These are phyloP conservation scores for Scelioninae gen. 2 DNA, from an alignment of 2,888 invertebrate genomes.

Conservation along the genomic window DNA sequence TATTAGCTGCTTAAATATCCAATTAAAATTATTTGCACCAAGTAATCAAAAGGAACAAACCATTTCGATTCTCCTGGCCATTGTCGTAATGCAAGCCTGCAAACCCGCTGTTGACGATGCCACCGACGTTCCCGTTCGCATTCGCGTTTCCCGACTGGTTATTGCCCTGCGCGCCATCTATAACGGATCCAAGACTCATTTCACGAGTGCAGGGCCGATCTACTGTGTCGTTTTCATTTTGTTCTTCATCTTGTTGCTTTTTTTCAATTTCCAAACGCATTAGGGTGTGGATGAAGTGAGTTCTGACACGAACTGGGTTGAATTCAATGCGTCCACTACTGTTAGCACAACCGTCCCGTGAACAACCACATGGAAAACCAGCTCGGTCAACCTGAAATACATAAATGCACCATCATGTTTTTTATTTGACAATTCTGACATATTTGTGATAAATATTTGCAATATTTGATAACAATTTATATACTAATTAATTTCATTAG, in stretches of 20 bases:
- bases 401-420: neutral
- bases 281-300: conserved; percentile 97
- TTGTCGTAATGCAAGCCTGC: conserved; percentile 82
- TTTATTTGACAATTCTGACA: neutral
- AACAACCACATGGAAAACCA: conserved; percentile 97
- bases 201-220: conserved; percentile 67
- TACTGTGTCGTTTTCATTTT: conserved; percentile 74
- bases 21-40: too few relatives aligned
- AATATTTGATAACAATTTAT: too few relatives aligned
- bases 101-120: conserved; percentile 77
- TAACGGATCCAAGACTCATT: conserved; percentile 63
- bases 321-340: conserved; percentile 95
- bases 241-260: conserved; percentile 81
- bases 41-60: too few relatives aligned
- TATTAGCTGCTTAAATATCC: too few relatives aligned
- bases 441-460: too few relatives aligned
- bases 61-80: conserved; percentile 67
- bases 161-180: conserved; percentile 62
- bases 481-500: too few relatives aligned
- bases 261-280: conserved; percentile 94
- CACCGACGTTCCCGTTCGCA: conserved; percentile 77
- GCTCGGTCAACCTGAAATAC: conserved; percentile 87
- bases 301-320: conserved; percentile 94
- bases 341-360: conserved; percentile 95
- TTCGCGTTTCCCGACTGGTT: conserved; percentile 72